phyloP scores from a whole-genome alignment of 2,797 vertebrate genomes.

The Sarcophilus harrisii region DNA sequence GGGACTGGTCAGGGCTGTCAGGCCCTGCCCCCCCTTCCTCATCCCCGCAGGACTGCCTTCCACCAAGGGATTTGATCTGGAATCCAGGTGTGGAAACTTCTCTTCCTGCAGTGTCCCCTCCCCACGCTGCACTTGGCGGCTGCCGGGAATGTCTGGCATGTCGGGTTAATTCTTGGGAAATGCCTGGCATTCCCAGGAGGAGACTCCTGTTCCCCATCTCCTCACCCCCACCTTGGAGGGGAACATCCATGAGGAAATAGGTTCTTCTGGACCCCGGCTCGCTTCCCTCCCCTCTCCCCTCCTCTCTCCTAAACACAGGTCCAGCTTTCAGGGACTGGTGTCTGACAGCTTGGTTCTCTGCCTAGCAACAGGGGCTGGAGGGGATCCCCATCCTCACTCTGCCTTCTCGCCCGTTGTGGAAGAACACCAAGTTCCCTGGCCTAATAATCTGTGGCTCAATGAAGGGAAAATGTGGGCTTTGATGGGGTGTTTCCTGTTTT shows the following conservation, averaged over 20 bases:
- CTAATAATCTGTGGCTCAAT: not conserved
- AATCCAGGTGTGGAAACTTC: not conserved
- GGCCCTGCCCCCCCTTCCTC: not conserved
- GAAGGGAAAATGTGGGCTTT: not conserved
- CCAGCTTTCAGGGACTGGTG: not conserved
- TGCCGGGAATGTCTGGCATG: slow-evolving; percentile 51
- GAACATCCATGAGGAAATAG: not conserved
- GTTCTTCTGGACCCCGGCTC: not conserved
- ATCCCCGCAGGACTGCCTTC: not conserved
- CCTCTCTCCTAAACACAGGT: rapidly evolving
- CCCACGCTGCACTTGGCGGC: slow-evolving; percentile 8
- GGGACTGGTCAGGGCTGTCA: not conserved
- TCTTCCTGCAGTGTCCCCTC: no score
- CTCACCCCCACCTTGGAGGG: not conserved
- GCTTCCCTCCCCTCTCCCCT: not conserved
- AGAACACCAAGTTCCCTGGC: not conserved
- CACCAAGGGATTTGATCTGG: not conserved
- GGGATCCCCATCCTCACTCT: not conserved
- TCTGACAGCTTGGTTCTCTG: not conserved
- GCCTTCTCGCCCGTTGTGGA: slow-evolving; percentile 36
- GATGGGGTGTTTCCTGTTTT: slow-evolving; percentile 73
- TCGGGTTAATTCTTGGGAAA: slow-evolving; percentile 75
- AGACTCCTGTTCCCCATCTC: not conserved
- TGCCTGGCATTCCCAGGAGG: slow-evolving; percentile 26
- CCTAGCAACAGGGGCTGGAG: not conserved